Percentiles rank a stretch among this genome's conserved stretches.
Evolutionary conservation across 2,113 vertebrate genomes (phyloP).

Genomic region (Piaya cayana): DNA sequence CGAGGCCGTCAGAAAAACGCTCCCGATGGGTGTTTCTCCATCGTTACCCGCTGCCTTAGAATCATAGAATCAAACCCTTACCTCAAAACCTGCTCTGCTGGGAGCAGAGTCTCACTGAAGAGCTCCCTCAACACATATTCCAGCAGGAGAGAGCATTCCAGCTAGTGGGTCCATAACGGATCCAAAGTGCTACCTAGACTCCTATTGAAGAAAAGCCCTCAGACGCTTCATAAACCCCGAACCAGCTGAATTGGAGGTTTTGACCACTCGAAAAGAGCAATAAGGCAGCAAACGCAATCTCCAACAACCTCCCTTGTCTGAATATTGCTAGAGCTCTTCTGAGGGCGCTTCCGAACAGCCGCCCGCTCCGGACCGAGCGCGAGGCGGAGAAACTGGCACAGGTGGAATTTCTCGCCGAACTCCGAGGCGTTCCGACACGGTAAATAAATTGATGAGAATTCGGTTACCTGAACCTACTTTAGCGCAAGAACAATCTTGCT

Average conservation of each 20-base stretch:
- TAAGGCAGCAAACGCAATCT: conserved; percentile 60
- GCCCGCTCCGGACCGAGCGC: neutral
- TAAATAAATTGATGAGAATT: conserved; percentile 51
- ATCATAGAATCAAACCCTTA: too few relatives aligned
- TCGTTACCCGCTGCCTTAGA: accelerated
- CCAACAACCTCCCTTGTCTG: neutral
- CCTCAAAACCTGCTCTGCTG: neutral
- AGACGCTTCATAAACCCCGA: neutral
- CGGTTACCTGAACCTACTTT: conserved; percentile 53
- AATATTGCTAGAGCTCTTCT: conserved; percentile 5
- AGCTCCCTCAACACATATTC: accelerated
- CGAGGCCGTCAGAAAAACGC: accelerated
- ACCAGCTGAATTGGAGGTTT: neutral
- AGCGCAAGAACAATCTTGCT: conserved; percentile 53
- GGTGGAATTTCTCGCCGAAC: conserved; percentile 38
- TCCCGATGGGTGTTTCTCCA: neutral
- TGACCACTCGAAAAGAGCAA: neutral
- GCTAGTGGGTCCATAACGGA: neutral
- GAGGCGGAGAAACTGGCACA: neutral
- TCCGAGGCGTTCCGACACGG: neutral
- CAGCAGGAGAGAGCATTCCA: accelerated
- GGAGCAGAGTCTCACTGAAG: neutral
- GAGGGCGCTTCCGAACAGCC: neutral
- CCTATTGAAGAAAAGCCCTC: neutral
- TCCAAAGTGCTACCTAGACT: neutral